Evolutionary conservation across 2,113 vertebrate genomes (phyloP), one percentile per base, ranked within the genome.

Genomic region (Microcebus murinus): DNA sequence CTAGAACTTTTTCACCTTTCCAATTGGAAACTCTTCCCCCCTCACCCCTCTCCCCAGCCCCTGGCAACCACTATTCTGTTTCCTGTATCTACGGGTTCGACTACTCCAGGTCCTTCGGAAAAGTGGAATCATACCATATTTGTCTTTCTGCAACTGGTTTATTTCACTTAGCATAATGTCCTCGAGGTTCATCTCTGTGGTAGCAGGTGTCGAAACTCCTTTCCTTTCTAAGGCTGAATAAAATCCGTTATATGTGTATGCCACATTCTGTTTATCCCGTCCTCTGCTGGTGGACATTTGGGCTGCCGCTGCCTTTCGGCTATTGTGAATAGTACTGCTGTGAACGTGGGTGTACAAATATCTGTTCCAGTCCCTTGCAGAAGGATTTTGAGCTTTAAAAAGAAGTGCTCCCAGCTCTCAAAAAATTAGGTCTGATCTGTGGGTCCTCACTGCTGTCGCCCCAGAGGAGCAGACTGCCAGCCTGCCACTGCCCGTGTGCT

Each of bases 401-500:
- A 71, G 68, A 77, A 65, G 25, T 10, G 61, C 68, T 84, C 90
- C 0, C 0, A 48, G 82, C 31, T 88, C 92, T 92, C 55, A 55
- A 15, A 65, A 3, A 0, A 50, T 67, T 81, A 67, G 29, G 34
- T 25, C n/a, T 12, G 73, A 57, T 48, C 80, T 48, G 4, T 31
- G 1, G n/a, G 79, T n/a, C 59, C 29, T 67, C 0, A 0, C 68
- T 27, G 76, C 55, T 42, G 0, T 59, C 4, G 0, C 34, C 73
- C 31, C 59, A 1, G 15, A 83, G 59, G 1, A 61, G 39, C 42
- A 27, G 80, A 27, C 65, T 65, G 77, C 59, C 61, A 50, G 9
- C 29, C 31, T 48, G n/a, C 82, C 8, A 0, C 17, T 42, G 23
- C 36, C 67, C 8, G 0, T 6, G 0, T 27, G 6, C 20, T 23